These are phyloP conservation scores for Menura novaehollandiae DNA, from an alignment of 2,113 vertebrate genomes.

Conservation along the genomic window DNA sequence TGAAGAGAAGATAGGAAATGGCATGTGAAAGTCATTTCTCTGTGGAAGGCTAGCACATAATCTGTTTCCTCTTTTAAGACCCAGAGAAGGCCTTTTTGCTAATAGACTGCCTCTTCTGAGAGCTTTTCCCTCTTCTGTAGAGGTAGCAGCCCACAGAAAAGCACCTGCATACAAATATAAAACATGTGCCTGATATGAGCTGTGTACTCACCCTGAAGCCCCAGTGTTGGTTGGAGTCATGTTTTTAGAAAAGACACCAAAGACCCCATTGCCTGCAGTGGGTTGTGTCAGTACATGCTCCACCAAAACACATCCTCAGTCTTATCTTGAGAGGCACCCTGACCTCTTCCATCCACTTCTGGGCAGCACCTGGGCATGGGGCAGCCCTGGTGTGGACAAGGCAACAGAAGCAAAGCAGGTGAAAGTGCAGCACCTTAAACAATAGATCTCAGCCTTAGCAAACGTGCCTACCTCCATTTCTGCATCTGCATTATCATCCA, in stretches of 20 bases:
- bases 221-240: accelerated
- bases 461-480: neutral
- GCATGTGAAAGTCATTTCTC: neutral
- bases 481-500: neutral
- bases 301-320: neutral
- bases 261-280: neutral
- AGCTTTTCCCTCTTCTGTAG: neutral
- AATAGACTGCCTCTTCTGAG: neutral
- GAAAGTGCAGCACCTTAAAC: neutral
- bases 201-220: neutral
- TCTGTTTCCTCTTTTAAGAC: neutral
- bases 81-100: neutral
- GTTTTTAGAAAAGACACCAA: neutral
- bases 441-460: neutral
- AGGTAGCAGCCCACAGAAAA: neutral
- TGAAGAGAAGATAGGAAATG: neutral
- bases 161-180: neutral
- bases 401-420: neutral
- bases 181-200: neutral
- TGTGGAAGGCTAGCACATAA: neutral
- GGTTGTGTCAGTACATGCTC: neutral
- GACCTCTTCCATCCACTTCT: neutral
- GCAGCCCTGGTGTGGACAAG: neutral
- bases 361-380: neutral
- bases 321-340: neutral